Conservation (phyloP, 2,888 invertebrate species). For the Cheilosia vulpina region DNA sequence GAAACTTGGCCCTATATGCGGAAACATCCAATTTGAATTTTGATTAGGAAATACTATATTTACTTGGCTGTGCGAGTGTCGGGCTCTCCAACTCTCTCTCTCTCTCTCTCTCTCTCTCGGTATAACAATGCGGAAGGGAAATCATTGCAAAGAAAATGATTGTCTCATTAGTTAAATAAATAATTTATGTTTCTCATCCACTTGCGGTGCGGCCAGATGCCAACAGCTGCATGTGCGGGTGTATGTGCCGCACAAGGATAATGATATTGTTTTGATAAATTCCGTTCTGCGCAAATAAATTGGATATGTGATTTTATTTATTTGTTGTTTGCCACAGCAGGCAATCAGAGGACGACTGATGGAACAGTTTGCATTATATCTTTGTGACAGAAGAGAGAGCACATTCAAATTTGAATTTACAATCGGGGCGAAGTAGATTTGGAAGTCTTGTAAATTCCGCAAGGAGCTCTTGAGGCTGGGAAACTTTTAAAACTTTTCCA, state of each 20-base stretch:
- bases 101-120: no score
- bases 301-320: constrained; percentile 72
- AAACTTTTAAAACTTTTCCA: constrained; percentile 66
- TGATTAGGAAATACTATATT: constrained; percentile 82
- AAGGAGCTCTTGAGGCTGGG: constrained; percentile 33
- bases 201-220: constrained; percentile 45
- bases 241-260: constrained; percentile 38
- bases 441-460: constrained; percentile 49
- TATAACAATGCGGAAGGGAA: constrained; percentile 55
- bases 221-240: neutral
- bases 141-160: constrained; percentile 72
- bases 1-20: constrained; percentile 54
- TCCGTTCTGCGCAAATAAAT: constrained; percentile 63
- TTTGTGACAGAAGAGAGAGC: neutral
- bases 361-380: constrained; percentile 34
- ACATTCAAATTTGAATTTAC: constrained; percentile 34
- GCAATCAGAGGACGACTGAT: constrained; percentile 3
- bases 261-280: constrained; percentile 72
- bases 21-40: constrained; percentile 82
- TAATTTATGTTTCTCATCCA: constrained; percentile 64
- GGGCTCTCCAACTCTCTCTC: no score
- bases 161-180: constrained; percentile 76
- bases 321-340: constrained; percentile 49
- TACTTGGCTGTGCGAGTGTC: constrained; percentile 68
- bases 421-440: constrained; percentile 46